These are phyloP conservation scores for Syngnathus floridae DNA, from an alignment of 2,113 vertebrate species.

Conservation along the genomic window DNA sequence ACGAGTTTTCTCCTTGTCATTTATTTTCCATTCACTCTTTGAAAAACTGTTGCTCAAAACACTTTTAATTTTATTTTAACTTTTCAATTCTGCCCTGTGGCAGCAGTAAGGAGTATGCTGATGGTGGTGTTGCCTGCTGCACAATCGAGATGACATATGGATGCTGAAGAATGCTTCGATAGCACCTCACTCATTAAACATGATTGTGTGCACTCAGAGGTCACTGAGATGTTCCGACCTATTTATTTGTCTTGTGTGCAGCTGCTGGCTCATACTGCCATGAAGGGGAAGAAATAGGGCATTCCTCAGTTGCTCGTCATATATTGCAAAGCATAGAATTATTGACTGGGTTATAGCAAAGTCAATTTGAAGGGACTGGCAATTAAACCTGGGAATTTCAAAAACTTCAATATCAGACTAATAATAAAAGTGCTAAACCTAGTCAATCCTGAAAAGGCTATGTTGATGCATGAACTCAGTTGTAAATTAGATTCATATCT, in stretches of 20 bases:
- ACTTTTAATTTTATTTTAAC: not conserved
- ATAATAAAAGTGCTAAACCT: not conserved
- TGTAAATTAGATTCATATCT: constrained; percentile 10
- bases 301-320: not conserved
- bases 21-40: constrained; percentile 12
- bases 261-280: constrained; percentile 25
- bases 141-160: constrained; percentile 16
- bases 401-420: not conserved
- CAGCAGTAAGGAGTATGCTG: not conserved
- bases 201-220: constrained; percentile 37
- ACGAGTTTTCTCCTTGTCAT: constrained; percentile 3
- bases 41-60: constrained; percentile 7
- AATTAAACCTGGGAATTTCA: not conserved
- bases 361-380: not conserved
- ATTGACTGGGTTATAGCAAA: not conserved
- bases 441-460: not conserved
- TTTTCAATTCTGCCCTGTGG: not conserved
- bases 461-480: constrained; percentile 6
- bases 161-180: constrained; percentile 27
- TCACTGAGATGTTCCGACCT: constrained; percentile 42
- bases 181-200: constrained; percentile 38
- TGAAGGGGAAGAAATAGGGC: not conserved
- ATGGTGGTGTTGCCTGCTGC: not conserved
- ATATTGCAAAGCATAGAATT: not conserved
- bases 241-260: constrained; percentile 36